Evolutionary conservation across 2,113 vertebrate genomes (phyloP), one percentile per base, ranked within the genome.

Genomic region (Alectura lathami): DNA sequence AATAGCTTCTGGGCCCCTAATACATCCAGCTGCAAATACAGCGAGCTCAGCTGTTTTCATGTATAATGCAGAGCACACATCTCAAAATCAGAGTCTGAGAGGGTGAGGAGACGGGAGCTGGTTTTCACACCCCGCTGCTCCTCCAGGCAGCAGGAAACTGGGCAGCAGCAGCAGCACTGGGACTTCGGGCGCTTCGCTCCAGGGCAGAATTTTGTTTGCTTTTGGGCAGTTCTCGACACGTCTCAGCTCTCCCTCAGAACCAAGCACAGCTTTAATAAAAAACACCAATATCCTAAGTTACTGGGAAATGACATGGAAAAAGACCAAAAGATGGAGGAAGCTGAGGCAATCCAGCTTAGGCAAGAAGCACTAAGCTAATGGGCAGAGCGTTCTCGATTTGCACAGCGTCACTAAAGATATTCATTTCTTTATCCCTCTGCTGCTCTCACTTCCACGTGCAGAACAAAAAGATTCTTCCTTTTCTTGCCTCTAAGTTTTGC

Each of bases 11-110:
- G 48, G 79, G 70, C 14, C 20, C 11, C 3, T 53, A 63, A 63
- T 68, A 42, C 10, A 60, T 29, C 51, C 51, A 90, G 72, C 22
- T 59, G 76, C 72, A 94, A 86, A 73, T 5, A 50, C 0, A n/a
- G 47, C 54, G 40, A 64, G 38, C 20, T 68, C 23, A 76, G 26
- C 34, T 63, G 1, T 16, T 83, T 42, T 32, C 17, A 34, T 26
- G 13, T 34, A 5, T 16, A 17, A 76, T 42, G 53, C 38, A 60
- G 62, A 59, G 88, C 68, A 50, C 17, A 26, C 18, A 6, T 1
- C 29, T 10, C 34, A 79, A 83, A n/a, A 0, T 5, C 14, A 2
- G 0, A 36, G 48, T 2, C 29, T 22, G 43, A n/a, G 56, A 45
- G 13, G n/a, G 23, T 59, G 12, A 54, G 14, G n/a, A 83, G 29